phyloP scores from a whole-genome alignment of 2,797 vertebrate genomes.

The Delichon dasypus region DNA sequence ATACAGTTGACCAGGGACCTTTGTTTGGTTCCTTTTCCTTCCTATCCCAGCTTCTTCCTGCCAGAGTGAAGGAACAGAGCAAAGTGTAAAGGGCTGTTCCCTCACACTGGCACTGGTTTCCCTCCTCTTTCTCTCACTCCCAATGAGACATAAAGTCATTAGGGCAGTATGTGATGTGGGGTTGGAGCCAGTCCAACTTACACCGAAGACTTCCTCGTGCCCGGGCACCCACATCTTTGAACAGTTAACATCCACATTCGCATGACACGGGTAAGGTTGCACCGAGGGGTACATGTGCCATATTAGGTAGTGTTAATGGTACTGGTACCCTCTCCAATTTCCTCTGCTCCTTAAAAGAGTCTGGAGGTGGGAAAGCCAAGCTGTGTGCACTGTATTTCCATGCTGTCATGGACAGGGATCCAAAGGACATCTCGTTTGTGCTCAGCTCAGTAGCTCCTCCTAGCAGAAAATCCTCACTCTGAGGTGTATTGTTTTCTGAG shows the following conservation, averaged over 20 bases:
- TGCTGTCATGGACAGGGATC: background rate
- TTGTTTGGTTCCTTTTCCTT: background rate
- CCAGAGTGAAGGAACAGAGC: background rate
- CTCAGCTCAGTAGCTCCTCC: slow-evolving; percentile 63
- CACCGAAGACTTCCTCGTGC: background rate
- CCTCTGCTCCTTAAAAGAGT: background rate
- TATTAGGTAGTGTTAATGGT: slow-evolving; percentile 31
- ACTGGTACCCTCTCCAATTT: slow-evolving; percentile 43
- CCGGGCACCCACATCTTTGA: background rate
- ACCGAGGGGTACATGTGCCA: background rate
- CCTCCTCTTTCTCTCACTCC: background rate
- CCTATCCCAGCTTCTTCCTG: background rate
- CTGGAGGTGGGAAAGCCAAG: background rate
- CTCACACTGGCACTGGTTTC: background rate
- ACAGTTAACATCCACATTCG: background rate
- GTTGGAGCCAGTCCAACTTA: background rate
- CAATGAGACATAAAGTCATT: background rate
- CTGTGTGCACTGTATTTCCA: background rate
- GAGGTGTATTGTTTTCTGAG: slow-evolving; percentile 41
- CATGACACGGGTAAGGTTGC: background rate
- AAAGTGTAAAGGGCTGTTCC: background rate
- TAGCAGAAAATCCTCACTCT: slow-evolving; percentile 46
- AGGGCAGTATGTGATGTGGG: slow-evolving; percentile 18
- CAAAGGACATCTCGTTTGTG: background rate
- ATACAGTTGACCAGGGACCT: background rate